These are phyloP conservation scores for Amblyornis subalaris DNA, from an alignment of 2,113 vertebrate species.

Conservation along the genomic window DNA sequence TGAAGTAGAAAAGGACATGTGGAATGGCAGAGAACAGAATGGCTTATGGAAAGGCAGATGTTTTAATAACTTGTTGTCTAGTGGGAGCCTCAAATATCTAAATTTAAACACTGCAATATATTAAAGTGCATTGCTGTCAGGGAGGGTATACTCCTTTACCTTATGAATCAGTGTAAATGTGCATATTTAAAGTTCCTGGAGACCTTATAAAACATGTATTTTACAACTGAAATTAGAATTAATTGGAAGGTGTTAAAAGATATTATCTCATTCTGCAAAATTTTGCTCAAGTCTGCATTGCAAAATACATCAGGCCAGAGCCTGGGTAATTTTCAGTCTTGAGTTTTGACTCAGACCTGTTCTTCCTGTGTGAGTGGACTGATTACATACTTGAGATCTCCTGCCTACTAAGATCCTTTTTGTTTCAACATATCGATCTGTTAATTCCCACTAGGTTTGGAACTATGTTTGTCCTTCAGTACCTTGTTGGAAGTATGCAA, in stretches of 20 bases:
- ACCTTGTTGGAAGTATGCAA: background rate
- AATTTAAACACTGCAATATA: conserved; percentile 67
- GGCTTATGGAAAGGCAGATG: conserved; percentile 79
- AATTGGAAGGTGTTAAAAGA: background rate
- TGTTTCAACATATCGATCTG: background rate
- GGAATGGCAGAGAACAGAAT: conserved; percentile 74
- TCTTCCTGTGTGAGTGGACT: background rate
- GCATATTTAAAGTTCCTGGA: background rate
- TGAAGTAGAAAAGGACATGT: conserved; percentile 81
- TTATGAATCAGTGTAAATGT: background rate
- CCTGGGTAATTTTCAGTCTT: background rate
- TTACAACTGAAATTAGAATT: background rate
- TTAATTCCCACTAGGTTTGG: background rate
- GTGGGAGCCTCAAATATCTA: conserved; percentile 65
- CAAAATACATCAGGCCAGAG: background rate
- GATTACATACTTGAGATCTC: background rate
- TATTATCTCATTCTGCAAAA: background rate
- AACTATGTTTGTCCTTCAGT: background rate
- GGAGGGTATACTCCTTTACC: background rate
- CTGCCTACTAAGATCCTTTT: background rate
- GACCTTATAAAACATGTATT: background rate
- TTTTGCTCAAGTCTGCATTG: background rate
- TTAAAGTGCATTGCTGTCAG: conserved; percentile 11
- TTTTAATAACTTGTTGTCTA: conserved; percentile 78
- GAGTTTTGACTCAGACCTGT: background rate